Evolutionary conservation across 1,140 invertebrate species (phyloP).

Genomic region (Caerostris extrusa): DNA sequence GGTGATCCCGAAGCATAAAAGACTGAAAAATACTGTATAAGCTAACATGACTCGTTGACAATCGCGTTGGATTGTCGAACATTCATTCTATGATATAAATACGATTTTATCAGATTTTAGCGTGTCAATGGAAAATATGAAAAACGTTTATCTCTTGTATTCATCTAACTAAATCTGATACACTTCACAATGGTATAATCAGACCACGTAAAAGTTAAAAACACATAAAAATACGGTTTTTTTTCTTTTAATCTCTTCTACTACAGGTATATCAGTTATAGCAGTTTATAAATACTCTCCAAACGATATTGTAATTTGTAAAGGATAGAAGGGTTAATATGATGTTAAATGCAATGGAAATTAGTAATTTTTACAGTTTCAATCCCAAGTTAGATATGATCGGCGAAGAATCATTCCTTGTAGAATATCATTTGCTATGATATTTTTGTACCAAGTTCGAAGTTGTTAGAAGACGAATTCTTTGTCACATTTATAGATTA

Average conservation of each 20-base stretch:
- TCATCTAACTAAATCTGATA: conserved; percentile 12
- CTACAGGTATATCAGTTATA: not conserved
- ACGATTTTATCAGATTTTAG: conserved; percentile 43
- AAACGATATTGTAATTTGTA: too few species aligned
- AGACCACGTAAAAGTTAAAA: not conserved
- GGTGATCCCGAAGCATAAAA: not conserved
- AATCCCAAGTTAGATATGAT: too few species aligned
- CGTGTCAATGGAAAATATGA: conserved; percentile 1
- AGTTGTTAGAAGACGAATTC: too few species aligned
- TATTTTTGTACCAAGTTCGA: too few species aligned
- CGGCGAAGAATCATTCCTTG: too few species aligned
- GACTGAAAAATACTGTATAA: conserved; percentile 8
- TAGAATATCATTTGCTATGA: too few species aligned
- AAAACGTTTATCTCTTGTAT: conserved; percentile 20
- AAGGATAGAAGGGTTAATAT: too few species aligned
- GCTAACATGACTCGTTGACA: conserved; percentile 38
- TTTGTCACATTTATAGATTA: too few species aligned
- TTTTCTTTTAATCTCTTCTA: not conserved
- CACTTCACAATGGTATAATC: not conserved
- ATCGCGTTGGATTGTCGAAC: not conserved
- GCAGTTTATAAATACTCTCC: too few species aligned
- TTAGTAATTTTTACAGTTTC: too few species aligned
- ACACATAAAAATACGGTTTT: not conserved
- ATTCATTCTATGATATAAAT: conserved; percentile 27
- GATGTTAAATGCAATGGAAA: too few species aligned